Percentiles rank a stretch among this genome's conserved stretches.
Evolutionary conservation across 53 echinoderm and acorn worm species (phyloP).

Genomic region (Echinarachnius parma): DNA sequence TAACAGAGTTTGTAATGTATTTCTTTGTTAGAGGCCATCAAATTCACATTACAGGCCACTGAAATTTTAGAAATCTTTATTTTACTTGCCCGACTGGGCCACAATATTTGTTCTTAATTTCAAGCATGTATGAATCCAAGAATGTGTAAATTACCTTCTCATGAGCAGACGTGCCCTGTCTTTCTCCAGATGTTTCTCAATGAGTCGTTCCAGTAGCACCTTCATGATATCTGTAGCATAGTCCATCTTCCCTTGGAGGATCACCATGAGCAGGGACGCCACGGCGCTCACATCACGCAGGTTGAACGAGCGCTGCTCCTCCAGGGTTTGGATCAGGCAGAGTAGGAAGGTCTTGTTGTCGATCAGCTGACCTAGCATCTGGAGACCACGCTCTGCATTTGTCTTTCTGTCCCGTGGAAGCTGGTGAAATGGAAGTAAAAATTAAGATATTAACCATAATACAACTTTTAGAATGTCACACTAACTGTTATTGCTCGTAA

Average conservation of each 20-base stretch:
- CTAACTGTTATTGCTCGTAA: no score
- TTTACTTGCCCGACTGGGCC: no score
- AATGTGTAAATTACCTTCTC: no score
- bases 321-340: constrained; percentile 74
- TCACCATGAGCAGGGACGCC: constrained; percentile 86
- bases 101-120: no score
- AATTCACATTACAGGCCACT: no score
- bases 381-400: constrained; percentile 68
- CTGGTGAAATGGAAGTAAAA: constrained; percentile 26
- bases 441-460: no score
- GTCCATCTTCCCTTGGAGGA: constrained; percentile 91
- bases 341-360: constrained; percentile 79
- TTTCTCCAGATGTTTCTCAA: constrained; percentile 71
- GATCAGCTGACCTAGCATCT: constrained; percentile 84
- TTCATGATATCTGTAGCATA: constrained; percentile 79
- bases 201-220: constrained; percentile 61
- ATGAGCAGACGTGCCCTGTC: constrained; percentile 73
- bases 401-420: constrained; percentile 50
- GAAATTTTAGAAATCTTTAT: no score
- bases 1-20: no score
- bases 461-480: no score
- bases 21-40: no score
- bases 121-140: no score
- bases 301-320: constrained; percentile 66
- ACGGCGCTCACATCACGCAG: constrained; percentile 72